Conservation (phyloP, 2,888 invertebrate species). For the Tipula confusa region DNA sequence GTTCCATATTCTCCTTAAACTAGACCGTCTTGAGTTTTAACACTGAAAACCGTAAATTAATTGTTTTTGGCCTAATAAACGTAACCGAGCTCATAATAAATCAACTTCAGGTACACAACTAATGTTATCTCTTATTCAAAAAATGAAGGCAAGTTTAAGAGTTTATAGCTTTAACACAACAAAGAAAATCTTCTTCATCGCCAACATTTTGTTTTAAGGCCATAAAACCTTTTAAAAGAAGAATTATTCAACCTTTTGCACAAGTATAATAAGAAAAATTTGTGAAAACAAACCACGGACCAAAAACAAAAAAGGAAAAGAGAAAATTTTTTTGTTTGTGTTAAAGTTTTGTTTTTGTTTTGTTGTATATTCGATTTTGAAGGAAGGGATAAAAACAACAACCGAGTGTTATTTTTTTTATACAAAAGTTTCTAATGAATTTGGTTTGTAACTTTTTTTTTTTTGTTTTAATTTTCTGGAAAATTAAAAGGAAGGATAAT, state of each 20-base stretch:
- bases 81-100: too few species aligned
- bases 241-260: conserved; percentile 1
- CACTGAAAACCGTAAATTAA: too few species aligned
- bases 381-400: not conserved
- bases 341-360: not conserved
- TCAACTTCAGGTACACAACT: too few species aligned
- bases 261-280: not conserved
- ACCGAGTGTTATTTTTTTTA: not conserved
- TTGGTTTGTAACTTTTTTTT: not conserved
- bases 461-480: not conserved
- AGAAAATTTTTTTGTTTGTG: not conserved
- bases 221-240: not conserved
- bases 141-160: too few species aligned
- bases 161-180: too few species aligned
- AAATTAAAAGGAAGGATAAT: not conserved
- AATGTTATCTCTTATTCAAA: too few species aligned
- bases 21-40: too few species aligned
- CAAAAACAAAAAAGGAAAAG: not conserved
- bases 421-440: conserved; percentile 12
- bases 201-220: not conserved
- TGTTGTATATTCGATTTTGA: not conserved
- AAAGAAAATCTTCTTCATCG: not conserved
- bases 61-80: too few species aligned
- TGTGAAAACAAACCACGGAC: not conserved
- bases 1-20: too few species aligned